A percentile compares a stretch with the other conserved stretches of the same genome.
Evolutionary conservation across 2,888 invertebrate genomes (phyloP).

Genomic region (Hirtodrosophila cameraria): DNA sequence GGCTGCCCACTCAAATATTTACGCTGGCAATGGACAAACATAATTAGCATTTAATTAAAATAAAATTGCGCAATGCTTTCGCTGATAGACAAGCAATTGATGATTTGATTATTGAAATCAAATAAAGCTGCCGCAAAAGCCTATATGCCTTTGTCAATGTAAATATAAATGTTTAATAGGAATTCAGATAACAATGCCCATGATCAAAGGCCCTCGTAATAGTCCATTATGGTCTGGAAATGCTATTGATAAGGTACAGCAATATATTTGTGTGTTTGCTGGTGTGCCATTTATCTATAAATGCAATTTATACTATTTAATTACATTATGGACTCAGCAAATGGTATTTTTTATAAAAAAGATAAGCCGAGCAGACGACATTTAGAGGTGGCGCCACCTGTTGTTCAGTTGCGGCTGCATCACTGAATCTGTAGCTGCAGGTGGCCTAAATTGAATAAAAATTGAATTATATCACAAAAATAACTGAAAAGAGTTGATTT

Average conservation of each 20-base stretch:
- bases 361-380: slow-evolving; percentile 29
- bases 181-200: slow-evolving; percentile 32
- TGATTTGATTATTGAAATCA: slow-evolving; percentile 76
- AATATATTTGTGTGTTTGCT: slow-evolving; percentile 10
- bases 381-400: slow-evolving; percentile 57
- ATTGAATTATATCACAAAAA: slow-evolving; percentile 46
- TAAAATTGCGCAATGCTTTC: slow-evolving; percentile 63
- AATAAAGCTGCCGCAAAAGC: slow-evolving; percentile 63
- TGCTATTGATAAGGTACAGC: slow-evolving; percentile 23
- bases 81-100: slow-evolving; percentile 63
- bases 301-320: slow-evolving; percentile 55
- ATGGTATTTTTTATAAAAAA: slow-evolving; percentile 45
- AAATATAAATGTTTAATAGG: slow-evolving; percentile 36
- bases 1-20: slow-evolving; percentile 60
- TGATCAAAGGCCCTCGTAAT: slow-evolving; percentile 13
- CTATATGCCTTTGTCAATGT: slow-evolving; percentile 19
- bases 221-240: slow-evolving; percentile 2
- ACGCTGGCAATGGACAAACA: slow-evolving; percentile 60
- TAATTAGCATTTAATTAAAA: slow-evolving; percentile 79
- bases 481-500: background rate
- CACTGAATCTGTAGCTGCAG: slow-evolving; percentile 40
- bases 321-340: slow-evolving; percentile 56
- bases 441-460: slow-evolving; percentile 71
- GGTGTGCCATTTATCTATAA: slow-evolving; percentile 44
- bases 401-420: slow-evolving; percentile 35